Base-by-base conservation (phyloP, 2,797 vertebrate species). In the Phrynocephalus forsythii region DNA sequence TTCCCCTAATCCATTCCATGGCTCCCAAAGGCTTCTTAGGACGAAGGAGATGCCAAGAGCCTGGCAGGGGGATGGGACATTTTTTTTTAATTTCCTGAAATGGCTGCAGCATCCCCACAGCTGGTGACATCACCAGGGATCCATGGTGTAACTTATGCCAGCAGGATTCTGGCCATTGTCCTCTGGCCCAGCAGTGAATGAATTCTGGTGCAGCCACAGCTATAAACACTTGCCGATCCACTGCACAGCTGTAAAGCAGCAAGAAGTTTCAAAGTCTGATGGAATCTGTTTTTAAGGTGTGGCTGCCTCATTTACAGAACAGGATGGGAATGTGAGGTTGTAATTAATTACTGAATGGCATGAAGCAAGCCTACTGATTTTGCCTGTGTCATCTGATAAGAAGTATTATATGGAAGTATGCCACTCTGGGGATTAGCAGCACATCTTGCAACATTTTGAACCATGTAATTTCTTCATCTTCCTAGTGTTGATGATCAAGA, bases 271-370 rank as follows among this genome's bases (percentile, higher is more conserved):
- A 78, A 80, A 2, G 15, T 38, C 60, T 44, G 3, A 6, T 48
- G 76, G 7, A 30, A 0, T 79, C 71, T 2, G 66, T 86, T 87
- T 44, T 69, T 66, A 56, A 38, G 83, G 52, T 83, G 11, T 68
- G 0, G 0, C 82, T 7, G 78, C 68, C 0, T 1, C 71, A 10
- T 0, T 1, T 63, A 0, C 1, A 83, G 75, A 87, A 13, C 38
- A 7, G 0, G 1, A 44, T 3, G 1, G 77, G 66, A 71, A 79
- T 3, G 87, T 22, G 52, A 0, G 78, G 79, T 10, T 75, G 5
- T 0, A 1, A 0, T 63, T 13, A 66, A 15, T 22, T 24, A 0
- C 2, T 77, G 20, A 80, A 82, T 6, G 11, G 81, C 78, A 16
- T 3, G 87, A 84, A 73, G n/a, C 1, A 50, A 86, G 13, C 24